Conservation (phyloP, 2,113 vertebrate species). For the Casuarius casuarius region DNA sequence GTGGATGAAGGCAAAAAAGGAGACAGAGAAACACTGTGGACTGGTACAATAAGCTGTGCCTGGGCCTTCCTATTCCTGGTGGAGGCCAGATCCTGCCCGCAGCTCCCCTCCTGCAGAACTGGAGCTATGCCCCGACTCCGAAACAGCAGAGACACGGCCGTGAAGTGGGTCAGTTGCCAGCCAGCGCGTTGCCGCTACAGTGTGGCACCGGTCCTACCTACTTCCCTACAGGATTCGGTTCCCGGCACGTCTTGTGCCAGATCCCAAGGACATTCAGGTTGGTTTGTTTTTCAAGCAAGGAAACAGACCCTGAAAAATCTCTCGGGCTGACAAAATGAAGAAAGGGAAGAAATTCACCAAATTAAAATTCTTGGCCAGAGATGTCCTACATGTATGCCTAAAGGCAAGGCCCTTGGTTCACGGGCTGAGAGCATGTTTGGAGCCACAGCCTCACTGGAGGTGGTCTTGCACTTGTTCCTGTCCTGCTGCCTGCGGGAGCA, state of each 20-base stretch:
- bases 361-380: background rate
- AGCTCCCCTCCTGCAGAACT: background rate
- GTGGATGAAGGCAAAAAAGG: background rate
- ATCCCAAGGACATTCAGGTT: background rate
- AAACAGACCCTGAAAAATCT: background rate
- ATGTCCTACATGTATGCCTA: rapidly evolving
- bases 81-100: background rate
- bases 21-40: background rate
- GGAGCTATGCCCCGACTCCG: background rate
- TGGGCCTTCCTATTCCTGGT: background rate
- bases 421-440: background rate
- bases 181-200: background rate
- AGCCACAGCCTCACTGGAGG: background rate
- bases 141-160: background rate
- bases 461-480: background rate
- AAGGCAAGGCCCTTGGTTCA: background rate
- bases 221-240: too few relatives aligned
- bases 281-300: background rate
- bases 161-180: background rate
- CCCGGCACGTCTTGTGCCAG: background rate
- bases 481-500: background rate
- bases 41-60: background rate
- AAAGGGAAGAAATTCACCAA: background rate
- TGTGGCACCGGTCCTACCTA: background rate
- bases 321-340: background rate